Conservation (phyloP, 2,113 vertebrate genomes). For the Maccullochella peelii region DNA sequence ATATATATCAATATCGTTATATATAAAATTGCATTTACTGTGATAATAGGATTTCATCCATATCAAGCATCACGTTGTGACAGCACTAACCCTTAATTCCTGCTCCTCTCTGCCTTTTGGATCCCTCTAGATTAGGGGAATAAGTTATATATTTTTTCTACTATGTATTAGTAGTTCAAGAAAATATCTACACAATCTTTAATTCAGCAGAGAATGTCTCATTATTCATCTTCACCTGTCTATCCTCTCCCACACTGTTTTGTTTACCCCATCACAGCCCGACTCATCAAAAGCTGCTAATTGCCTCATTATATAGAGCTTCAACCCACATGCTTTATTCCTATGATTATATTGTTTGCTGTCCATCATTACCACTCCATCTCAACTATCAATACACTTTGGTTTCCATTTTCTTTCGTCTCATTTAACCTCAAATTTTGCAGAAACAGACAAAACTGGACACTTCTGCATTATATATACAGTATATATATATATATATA, state of each 20-base stretch:
- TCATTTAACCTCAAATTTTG: neutral
- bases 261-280: neutral
- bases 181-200: neutral
- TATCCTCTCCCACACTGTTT: neutral
- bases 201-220: neutral
- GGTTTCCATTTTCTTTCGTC: neutral
- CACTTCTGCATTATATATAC: neutral
- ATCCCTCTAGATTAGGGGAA: neutral
- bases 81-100: neutral
- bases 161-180: neutral
- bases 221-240: neutral
- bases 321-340: slow-evolving; percentile 2
- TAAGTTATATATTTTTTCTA: neutral
- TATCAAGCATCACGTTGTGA: neutral
- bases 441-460: neutral
- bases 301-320: neutral
- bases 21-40: neutral
- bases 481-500: no score
- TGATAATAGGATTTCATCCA: neutral
- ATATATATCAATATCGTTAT: neutral
- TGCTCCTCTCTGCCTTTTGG: neutral
- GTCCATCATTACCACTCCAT: neutral
- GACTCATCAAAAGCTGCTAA: neutral
- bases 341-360: neutral
- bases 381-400: neutral